Conservation (phyloP, 1,140 invertebrate genomes). For the Drosophila grimshawi region DNA sequence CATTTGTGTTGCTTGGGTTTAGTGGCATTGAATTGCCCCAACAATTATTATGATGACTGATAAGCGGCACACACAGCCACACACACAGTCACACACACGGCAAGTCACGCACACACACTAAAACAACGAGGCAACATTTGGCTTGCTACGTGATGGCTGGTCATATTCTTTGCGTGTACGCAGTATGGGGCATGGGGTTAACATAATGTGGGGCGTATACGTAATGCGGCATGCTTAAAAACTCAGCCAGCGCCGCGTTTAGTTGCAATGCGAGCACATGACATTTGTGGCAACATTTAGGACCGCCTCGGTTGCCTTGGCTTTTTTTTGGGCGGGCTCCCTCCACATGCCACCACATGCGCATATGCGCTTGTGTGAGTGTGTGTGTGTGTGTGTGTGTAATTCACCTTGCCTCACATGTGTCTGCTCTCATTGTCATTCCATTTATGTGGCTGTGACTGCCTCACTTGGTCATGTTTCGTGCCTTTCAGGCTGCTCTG, state of each 20-base stretch:
- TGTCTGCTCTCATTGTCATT: slow-evolving; percentile 42
- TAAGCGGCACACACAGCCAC: slow-evolving; percentile 48
- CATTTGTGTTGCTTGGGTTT: slow-evolving; percentile 40
- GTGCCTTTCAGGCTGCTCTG: slow-evolving; percentile 28
- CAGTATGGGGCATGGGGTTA: slow-evolving; percentile 33
- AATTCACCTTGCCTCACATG: slow-evolving; percentile 35
- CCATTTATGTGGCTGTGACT: slow-evolving; percentile 38
- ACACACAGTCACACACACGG: slow-evolving; percentile 21
- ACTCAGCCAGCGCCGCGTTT: slow-evolving; percentile 34
- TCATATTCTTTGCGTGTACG: slow-evolving; percentile 67
- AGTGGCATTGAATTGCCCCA: slow-evolving; percentile 68
- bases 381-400: slow-evolving; percentile 10
- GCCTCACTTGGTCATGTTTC: slow-evolving; percentile 38
- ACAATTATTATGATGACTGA: slow-evolving; percentile 75
- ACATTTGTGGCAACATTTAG: slow-evolving; percentile 47
- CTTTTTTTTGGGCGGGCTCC: slow-evolving; percentile 25
- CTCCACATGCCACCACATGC: slow-evolving; percentile 2
- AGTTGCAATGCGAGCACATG: slow-evolving; percentile 45
- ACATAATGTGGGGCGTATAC: slow-evolving; percentile 38
- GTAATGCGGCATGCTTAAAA: slow-evolving; percentile 46
- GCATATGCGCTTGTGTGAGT: background rate
- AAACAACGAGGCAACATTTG: slow-evolving; percentile 57
- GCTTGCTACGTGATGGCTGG: slow-evolving; percentile 71
- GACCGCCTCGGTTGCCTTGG: slow-evolving; percentile 43
- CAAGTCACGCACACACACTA: slow-evolving; percentile 47